These are phyloP conservation scores for Acanthococcus lagerstroemiae DNA, from an alignment of 2,888 invertebrate genomes.

Conservation along the genomic window DNA sequence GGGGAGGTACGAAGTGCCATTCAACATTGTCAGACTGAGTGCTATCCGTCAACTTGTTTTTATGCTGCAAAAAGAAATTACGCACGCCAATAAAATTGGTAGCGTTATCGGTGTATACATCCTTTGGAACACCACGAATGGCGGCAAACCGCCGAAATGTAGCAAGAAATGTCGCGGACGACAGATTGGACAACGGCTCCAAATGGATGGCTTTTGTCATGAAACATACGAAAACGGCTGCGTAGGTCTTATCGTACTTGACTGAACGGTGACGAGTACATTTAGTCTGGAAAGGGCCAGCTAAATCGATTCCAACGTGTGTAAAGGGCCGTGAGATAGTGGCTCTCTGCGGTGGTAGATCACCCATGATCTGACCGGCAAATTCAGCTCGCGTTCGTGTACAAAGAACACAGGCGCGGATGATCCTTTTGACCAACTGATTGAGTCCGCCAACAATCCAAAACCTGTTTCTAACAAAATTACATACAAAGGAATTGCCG, in stretches of 20 bases:
- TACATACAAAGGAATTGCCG: neutral
- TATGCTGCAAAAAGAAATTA: neutral
- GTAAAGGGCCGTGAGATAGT: neutral
- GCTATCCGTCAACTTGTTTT: neutral
- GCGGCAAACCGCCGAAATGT: neutral
- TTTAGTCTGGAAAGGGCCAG: neutral
- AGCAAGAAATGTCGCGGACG: neutral
- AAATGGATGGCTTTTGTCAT: neutral
- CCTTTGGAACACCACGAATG: neutral
- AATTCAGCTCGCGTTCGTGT: neutral
- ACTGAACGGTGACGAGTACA: neutral
- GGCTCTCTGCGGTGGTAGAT: neutral
- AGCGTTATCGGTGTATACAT: neutral
- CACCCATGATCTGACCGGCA: neutral
- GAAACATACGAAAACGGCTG: neutral
- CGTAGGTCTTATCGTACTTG: neutral
- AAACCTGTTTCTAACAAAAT: neutral
- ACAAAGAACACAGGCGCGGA: neutral
- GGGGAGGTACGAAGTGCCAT: neutral
- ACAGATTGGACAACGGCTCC: neutral
- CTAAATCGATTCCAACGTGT: neutral
- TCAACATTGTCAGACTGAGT: neutral
- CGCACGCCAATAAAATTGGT: neutral
- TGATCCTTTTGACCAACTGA: neutral
- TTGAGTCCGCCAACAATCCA: neutral